Evolutionary conservation across 1,140 invertebrate species (phyloP).

Genomic region (Magallana gigas): DNA sequence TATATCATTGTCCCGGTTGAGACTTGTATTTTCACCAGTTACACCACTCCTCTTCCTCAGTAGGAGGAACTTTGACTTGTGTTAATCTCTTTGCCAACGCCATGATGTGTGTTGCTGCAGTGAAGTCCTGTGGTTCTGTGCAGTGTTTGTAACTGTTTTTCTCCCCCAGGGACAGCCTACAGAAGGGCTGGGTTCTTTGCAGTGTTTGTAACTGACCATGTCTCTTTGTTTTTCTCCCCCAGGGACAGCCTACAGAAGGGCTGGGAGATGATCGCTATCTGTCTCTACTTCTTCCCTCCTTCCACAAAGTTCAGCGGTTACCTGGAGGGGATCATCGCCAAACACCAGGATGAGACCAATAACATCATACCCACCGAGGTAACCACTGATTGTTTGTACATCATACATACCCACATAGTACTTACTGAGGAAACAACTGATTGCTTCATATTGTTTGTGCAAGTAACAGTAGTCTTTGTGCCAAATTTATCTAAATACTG

Average conservation of each 20-base stretch:
- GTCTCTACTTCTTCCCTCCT: slow-evolving; percentile 95
- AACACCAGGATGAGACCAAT: slow-evolving; percentile 69
- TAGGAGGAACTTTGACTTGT: too few species aligned
- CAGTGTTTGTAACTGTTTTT: not conserved
- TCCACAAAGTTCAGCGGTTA: slow-evolving; percentile 94
- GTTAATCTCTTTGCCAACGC: too few species aligned
- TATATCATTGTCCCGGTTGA: too few species aligned
- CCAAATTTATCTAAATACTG: too few species aligned
- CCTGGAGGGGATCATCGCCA: slow-evolving; percentile 90
- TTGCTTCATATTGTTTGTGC: not conserved
- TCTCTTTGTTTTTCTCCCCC: slow-evolving; percentile 57
- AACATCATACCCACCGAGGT: slow-evolving; percentile 35
- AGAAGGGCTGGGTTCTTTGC: slow-evolving; percentile 89
- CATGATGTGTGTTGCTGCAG: too few species aligned
- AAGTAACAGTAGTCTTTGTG: too few species aligned
- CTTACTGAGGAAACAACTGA: not conserved
- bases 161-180: slow-evolving; percentile 84
- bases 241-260: slow-evolving; percentile 90
- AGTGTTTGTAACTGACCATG: not conserved
- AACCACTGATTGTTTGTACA: not conserved
- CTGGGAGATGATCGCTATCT: slow-evolving; percentile 96
- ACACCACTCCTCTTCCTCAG: too few species aligned
- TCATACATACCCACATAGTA: not conserved
- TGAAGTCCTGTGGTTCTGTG: too few species aligned
- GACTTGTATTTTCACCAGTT: too few species aligned